Evolutionary conservation across 1,140 invertebrate species (phyloP).

Genomic region (Apis laboriosa): DNA sequence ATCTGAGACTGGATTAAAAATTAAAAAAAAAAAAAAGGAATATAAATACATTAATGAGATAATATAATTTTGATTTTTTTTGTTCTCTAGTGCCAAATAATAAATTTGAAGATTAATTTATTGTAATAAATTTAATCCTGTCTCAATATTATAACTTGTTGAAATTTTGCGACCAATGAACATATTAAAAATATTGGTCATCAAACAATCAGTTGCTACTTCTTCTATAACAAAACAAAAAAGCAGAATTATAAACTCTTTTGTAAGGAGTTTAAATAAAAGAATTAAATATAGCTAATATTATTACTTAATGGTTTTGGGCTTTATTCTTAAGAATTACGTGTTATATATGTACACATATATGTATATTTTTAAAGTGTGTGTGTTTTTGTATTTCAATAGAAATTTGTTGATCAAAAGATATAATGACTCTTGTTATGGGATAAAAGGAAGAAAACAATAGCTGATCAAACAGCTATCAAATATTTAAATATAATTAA

Average conservation of each 20-base stretch:
- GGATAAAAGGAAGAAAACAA: background rate
- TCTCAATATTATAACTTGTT: slow-evolving; percentile 4
- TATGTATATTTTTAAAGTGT: slow-evolving; percentile 22
- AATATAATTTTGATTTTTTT: background rate
- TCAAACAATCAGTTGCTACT: background rate
- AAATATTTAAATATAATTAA: background rate
- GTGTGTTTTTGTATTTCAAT: slow-evolving; percentile 26
- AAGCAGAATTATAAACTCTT: slow-evolving; percentile 1
- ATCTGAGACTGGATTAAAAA: slow-evolving; percentile 21
- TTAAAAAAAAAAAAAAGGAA: background rate
- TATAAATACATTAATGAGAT: background rate
- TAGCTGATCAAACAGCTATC: background rate
- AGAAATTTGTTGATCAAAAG: slow-evolving; percentile 17
- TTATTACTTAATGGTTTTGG: slow-evolving; percentile 4
- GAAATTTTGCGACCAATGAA: background rate
- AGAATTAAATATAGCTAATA: background rate
- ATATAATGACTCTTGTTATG: background rate
- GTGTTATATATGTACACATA: background rate
- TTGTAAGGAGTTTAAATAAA: slow-evolving; percentile 8
- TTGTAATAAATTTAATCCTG: slow-evolving; percentile 3
- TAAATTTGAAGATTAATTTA: background rate
- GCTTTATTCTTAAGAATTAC: slow-evolving; percentile 29
- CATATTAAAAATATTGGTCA: background rate
- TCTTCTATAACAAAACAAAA: background rate
- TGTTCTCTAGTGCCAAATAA: slow-evolving; percentile 4